phyloP scores from a whole-genome alignment of 2,888 invertebrate genomes.

The Minunthozetes semirufus region DNA sequence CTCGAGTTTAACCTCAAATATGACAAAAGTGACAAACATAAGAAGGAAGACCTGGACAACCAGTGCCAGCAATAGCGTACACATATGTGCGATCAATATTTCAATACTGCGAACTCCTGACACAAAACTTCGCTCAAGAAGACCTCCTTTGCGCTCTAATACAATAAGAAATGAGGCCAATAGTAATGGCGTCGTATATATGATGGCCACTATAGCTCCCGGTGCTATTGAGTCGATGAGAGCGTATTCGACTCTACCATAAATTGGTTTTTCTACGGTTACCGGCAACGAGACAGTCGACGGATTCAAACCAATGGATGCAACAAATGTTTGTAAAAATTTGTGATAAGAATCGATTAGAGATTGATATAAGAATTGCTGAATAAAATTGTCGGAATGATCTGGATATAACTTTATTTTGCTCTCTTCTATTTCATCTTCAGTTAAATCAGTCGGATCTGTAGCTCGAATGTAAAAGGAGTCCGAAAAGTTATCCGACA shows the following conservation, averaged over 20 bases:
- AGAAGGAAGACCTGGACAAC: conserved; percentile 22
- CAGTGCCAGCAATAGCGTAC: conserved; percentile 9
- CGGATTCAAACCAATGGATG: conserved; percentile 23
- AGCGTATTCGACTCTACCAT: not conserved
- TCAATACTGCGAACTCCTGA: conserved; percentile 4
- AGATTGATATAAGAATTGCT: conserved; percentile 3
- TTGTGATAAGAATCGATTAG: conserved; percentile 23
- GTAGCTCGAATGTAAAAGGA: conserved; percentile 18
- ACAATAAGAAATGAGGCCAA: conserved; percentile 27
- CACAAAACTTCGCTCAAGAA: conserved; percentile 33
- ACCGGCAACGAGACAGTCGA: conserved; percentile 27
- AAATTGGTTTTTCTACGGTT: not conserved
- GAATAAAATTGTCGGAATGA: conserved; percentile 31
- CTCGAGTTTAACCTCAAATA: conserved; percentile 18
- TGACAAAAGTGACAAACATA: conserved; percentile 18
- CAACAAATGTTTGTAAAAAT: not conserved
- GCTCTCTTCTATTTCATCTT: conserved; percentile 9
- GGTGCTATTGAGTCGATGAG: conserved; percentile 5
- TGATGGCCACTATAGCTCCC: conserved; percentile 34
- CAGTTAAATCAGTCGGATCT: conserved; percentile 28
- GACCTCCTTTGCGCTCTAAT: conserved; percentile 21
- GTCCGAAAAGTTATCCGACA: conserved; percentile 11
- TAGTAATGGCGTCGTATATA: conserved; percentile 29
- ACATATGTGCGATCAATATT: conserved; percentile 25
- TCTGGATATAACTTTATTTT: conserved; percentile 32